Evolutionary conservation across 2,113 vertebrate genomes (phyloP), one percentile per base, ranked within the genome.

Genomic region (Patagioenas fasciata): DNA sequence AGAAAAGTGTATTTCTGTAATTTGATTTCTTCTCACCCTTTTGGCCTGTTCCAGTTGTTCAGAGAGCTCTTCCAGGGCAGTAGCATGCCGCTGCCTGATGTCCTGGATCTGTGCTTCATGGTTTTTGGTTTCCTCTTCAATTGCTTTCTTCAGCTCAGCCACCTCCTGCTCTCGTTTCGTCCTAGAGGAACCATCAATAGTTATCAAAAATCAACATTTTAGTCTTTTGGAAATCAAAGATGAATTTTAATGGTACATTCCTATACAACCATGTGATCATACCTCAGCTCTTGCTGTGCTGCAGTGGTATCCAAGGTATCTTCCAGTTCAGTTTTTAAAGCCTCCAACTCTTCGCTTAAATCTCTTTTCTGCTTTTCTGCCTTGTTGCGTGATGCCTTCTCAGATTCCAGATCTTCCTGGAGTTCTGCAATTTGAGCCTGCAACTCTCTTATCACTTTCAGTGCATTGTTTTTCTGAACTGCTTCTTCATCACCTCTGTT

Each of bases 1-100:
- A 82, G 10, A 14, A 71, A 64, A 86, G 10, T 7, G 1, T n/a
- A 13, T 80, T 32, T 36, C 50, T 88, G 11, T 10, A 31, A 14
- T 19, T 60, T 3, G 5, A 53, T 31, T 42, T 29, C 36, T 42
- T n/a, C 98, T 98, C 90, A 99, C 99, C 98, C 99, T 97, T 91
- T 99, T 99, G 62, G 99, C 99, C 97, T 99, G 99, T 8, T 99
- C 99, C 54, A 99, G 98, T 61, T 99, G 99, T 42, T 99, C 99
- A 0, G 99, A 99, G 15, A 99, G 97, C 93, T 99, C 99, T 91
- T 99, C 99, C 96, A 99, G 97, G 3, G 98, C 98, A 0, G 98
- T 98, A 4, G 97, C 97, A 1, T 99, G 99, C 53, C 99, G 98
- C 96, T 99, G 99, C 84, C 99, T 98, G 98, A 99, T 99, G 34